Evolutionary conservation across 2,888 invertebrate genomes (phyloP), one percentile per base, ranked within the genome.

Genomic region (Pyrochroa serraticornis): DNA sequence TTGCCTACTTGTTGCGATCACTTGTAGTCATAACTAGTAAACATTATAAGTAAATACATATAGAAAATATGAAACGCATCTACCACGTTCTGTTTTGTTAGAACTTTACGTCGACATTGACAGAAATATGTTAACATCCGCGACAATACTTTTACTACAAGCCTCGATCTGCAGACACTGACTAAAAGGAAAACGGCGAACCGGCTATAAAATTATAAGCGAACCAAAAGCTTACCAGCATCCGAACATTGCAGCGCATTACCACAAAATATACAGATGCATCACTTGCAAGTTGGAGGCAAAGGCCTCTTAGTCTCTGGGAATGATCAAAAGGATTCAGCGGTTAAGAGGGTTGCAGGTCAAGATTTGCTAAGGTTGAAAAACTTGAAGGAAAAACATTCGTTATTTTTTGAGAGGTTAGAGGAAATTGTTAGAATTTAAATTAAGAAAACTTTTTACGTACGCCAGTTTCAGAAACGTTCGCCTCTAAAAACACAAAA

Each of bases 21-120:
- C 79, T 79, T 79, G 79, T 79, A 79, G 79, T 79, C 79, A 79
- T 79, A 79, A 76, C 78, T 79, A 79, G 79, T 77, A 70, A 72
- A 72, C 62, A 72, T 58, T 52, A 64, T 52, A 56, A 47, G 57
- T 58, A 60, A 61, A 59, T 50, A 66, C 48, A 53, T 58, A 60
- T 52, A 51, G 63, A 58, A 22, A 22, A 22, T 22, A 22, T 22
- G 22, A 22, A 61, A 62, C 63, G 62, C 57, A 67, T 66, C 70
- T 65, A 69, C 63, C 22, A 65, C 65, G 63, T 65, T 65, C 62
- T 64, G 59, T 58, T 58, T 47, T 63, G 67, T 71, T 71, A 71
- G 69, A 67, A 60, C 50, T 62, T 56, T 42, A 58, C 58, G 47
- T 47, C 41, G 52, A 50, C 50, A 56, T 45, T 13, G 13, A 39